Conservation (phyloP, 2,113 vertebrate species). For the Thamnophis sirtalis region DNA sequence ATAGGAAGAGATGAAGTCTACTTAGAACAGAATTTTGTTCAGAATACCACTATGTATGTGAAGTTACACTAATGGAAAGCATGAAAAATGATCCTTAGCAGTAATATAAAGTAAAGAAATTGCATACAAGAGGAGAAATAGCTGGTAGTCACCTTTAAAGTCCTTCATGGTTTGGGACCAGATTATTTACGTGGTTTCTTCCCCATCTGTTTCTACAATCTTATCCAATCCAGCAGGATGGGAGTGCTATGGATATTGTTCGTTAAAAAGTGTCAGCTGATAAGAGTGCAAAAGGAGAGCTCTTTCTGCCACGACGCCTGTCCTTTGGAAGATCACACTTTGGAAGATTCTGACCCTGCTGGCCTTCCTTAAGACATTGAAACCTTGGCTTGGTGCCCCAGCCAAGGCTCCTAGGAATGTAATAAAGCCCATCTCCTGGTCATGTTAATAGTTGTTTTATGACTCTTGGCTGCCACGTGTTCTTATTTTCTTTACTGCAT, state of each 20-base stretch:
- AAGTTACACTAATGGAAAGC: neutral
- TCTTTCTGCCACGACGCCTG: neutral
- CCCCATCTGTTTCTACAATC: neutral
- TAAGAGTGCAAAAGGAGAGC: neutral
- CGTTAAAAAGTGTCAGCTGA: neutral
- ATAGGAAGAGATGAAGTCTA: neutral
- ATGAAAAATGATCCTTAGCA: neutral
- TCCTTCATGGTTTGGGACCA: neutral
- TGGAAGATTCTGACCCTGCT: neutral
- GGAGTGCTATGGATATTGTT: neutral
- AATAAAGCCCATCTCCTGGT: neutral
- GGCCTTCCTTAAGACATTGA: neutral
- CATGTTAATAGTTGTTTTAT: neutral
- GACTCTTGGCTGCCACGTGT: neutral
- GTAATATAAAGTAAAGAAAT: neutral
- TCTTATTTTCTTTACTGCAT: neutral
- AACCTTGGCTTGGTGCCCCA: neutral
- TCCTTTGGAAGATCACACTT: neutral
- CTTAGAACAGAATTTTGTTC: neutral
- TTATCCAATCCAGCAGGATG: neutral
- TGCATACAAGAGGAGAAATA: neutral
- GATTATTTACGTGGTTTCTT: neutral
- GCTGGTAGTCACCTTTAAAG: neutral
- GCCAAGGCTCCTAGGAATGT: neutral
- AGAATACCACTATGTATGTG: neutral